These are phyloP conservation scores for Heteronetta atricapilla DNA, from an alignment of 2,113 vertebrate genomes.

Conservation along the genomic window DNA sequence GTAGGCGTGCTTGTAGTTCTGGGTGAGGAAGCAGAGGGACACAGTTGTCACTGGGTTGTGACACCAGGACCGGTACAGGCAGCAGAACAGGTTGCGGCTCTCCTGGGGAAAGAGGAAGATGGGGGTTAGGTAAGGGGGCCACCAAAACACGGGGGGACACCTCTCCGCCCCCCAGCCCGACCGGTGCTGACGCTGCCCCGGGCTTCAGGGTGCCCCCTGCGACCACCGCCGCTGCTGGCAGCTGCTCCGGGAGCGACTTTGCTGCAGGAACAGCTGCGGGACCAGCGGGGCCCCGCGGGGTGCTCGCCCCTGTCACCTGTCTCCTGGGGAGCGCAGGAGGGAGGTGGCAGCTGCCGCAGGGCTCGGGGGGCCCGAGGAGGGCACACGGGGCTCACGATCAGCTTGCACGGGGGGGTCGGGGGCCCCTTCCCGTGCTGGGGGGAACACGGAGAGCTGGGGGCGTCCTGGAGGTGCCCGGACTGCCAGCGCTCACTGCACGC, in stretches of 20 bases:
- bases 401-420: neutral
- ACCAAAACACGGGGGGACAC: neutral
- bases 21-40: conserved; percentile 97
- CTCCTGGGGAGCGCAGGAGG: fast-evolving
- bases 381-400: neutral
- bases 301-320: neutral
- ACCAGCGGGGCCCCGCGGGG: neutral
- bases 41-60: conserved; percentile 97
- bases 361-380: neutral
- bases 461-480: neutral
- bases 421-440: neutral
- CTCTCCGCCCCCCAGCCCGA: too few species aligned
- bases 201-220: neutral
- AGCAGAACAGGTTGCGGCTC: conserved; percentile 94
- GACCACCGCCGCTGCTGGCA: neutral
- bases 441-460: neutral
- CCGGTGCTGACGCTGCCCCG: neutral
- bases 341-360: neutral
- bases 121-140: neutral
- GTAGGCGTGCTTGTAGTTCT: conserved; percentile 96
- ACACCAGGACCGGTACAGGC: conserved; percentile 98
- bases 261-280: neutral
- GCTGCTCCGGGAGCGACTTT: neutral
- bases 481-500: neutral
- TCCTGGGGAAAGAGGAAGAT: conserved; percentile 75